Base-by-base conservation (phyloP, 2,113 vertebrate species). In the Rhabdornis inornatus region DNA sequence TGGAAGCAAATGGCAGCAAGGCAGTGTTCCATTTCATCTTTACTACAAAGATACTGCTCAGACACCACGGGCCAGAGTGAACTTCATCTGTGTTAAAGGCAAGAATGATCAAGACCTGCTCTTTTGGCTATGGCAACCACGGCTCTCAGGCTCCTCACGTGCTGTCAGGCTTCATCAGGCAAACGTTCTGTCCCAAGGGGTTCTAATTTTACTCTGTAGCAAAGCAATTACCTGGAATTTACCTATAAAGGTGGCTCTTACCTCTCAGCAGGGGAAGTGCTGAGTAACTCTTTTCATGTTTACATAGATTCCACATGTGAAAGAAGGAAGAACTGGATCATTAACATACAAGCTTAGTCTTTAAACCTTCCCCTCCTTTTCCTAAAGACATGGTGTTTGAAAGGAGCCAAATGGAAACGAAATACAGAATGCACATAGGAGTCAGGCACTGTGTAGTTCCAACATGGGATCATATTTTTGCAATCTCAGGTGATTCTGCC, bases 121-220 rank as follows among this genome's bases (percentile, higher is more conserved):
- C 10, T 15, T 68, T 17, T 10, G 25, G 64, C 24, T 5, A 1
- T 0, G 2, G 1, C 50, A 64, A 37, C 77, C n/a, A 0, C 1
- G 18, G 71, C 35, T 47, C 60, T 57, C 59, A 14, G 45, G 39
- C 55, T 90, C 75, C 63, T 1, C 7, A 60, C 7, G 3, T 0
- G 25, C 80, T 47, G 45, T 8, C 89, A 86, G 63, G 22, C 61
- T 83, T 55, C 81, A 59, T 5, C n/a, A 63, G 39, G 50, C 19
- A 55, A 83, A 69, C 24, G 8, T 35, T 27, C 75, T 45, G 24
- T 8, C 35, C 69, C 53, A 47, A 39, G 31, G 40, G 39, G 6
- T 25, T 78, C 60, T 44, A 20, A 61, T 74, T 82, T 68, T 28
- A 22, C 21, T 78, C 44, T 33, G 20, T 68, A 47, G 27, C 82